Percentiles rank a stretch among this genome's conserved stretches.
Evolutionary conservation across 2,797 vertebrate genomes (phyloP).

Genomic region (Buphagus erythrorhynchus): DNA sequence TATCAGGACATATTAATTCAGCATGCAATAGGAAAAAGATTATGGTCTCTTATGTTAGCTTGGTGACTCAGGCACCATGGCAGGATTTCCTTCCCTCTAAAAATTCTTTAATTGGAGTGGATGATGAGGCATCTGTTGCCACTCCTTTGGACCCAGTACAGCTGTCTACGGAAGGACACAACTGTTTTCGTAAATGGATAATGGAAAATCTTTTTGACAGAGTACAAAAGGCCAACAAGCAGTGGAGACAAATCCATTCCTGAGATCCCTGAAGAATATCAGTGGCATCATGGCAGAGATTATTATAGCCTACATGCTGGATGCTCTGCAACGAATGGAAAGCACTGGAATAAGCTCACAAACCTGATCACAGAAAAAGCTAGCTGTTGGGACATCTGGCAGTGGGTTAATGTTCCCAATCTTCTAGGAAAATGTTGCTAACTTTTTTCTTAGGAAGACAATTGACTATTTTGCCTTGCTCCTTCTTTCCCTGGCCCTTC

Average conservation of each 20-base stretch:
- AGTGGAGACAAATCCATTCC: neutral
- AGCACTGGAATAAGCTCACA: neutral
- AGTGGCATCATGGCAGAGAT: neutral
- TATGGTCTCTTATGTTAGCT: neutral
- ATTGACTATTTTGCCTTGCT: neutral
- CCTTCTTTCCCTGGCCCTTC: neutral
- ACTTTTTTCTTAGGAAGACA: neutral
- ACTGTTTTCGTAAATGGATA: neutral
- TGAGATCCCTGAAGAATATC: neutral
- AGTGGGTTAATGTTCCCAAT: neutral
- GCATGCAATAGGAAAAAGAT: neutral
- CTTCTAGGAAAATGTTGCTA: neutral
- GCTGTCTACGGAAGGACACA: neutral
- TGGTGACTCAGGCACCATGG: constrained; percentile 1
- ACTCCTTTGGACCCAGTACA: neutral
- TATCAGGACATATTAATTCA: neutral
- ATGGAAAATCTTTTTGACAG: constrained; percentile 28
- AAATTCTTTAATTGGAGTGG: neutral
- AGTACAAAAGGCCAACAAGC: constrained; percentile 20
- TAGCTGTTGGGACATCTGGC: neutral
- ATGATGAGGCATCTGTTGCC: constrained; percentile 9
- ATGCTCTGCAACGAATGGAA: neutral
- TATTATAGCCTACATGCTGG: neutral
- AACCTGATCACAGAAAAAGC: neutral
- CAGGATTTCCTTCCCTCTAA: constrained; percentile 33